phyloP scores from a whole-genome alignment of 2,113 vertebrate genomes.

The Vulpes ferrilata region DNA sequence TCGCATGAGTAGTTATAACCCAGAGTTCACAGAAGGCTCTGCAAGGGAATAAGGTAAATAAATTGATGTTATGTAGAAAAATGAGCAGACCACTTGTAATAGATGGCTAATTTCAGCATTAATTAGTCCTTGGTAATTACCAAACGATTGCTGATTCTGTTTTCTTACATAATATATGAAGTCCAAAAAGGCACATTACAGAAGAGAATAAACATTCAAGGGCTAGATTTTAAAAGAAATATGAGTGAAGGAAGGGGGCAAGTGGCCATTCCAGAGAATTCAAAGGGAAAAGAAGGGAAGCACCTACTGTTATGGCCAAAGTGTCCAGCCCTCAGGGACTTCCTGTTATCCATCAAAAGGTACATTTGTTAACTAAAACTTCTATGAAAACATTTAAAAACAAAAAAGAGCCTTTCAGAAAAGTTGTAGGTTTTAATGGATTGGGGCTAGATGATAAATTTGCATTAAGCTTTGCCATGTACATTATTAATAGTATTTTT shows the following conservation, averaged over 20 bases:
- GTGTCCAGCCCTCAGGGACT: slow-evolving; percentile 46
- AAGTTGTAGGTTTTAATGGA: slow-evolving; percentile 46
- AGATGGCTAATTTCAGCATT: slow-evolving; percentile 77
- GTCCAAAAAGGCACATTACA: slow-evolving; percentile 74
- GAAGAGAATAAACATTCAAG: slow-evolving; percentile 78
- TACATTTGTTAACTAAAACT: slow-evolving; percentile 72
- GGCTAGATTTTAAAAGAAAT: slow-evolving; percentile 61
- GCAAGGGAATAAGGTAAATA: slow-evolving; percentile 74
- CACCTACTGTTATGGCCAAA: slow-evolving; percentile 61
- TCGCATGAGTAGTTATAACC: background rate
- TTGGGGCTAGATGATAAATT: slow-evolving; percentile 53
- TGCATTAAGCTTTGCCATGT: slow-evolving; percentile 7
- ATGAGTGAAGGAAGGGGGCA: background rate
- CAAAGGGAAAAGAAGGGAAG: slow-evolving; percentile 16
- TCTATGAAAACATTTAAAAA: slow-evolving; percentile 54
- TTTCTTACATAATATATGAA: slow-evolving; percentile 75
- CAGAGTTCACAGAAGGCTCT: slow-evolving; percentile 64
- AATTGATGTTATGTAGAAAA: slow-evolving; percentile 79
- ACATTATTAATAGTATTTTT: slow-evolving; percentile 5
- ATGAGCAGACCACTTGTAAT: slow-evolving; percentile 78
- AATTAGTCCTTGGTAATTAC: slow-evolving; percentile 76
- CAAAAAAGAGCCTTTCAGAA: slow-evolving; percentile 62
- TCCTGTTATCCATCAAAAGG: slow-evolving; percentile 80
- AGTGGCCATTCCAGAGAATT: slow-evolving; percentile 42
- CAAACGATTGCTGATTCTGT: slow-evolving; percentile 74